Base-by-base conservation (phyloP, 2,797 vertebrate genomes). In the Coranthus polyacanthus region DNA sequence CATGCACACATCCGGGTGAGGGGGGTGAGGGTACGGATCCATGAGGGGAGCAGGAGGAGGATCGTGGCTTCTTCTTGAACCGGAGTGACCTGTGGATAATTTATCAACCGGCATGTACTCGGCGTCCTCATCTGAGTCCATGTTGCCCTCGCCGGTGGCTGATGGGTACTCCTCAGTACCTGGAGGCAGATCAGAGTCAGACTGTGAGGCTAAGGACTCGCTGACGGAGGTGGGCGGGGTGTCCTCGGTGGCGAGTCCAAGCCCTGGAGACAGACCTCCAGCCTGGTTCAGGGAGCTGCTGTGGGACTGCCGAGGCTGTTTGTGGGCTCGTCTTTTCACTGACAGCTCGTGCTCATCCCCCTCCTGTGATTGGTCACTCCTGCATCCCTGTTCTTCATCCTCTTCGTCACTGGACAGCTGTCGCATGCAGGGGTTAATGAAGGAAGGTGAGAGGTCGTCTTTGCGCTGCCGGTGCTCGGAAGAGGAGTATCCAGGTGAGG, bases 1-100 rank as follows among this genome's bases (percentile, higher is more conserved):
- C 98, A 99, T 99, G 91, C 98, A 99, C 69, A 97, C 97, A 5
- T 99, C 97, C 12, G 98, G 97, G 53, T 89, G 96, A 43, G 97
- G 97, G 16, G 95, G 94, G 8, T 93, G 86, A 11, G 98, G 98
- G 36, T 65, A 90, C 3, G 96, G 96, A 83, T 99, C 98, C 85
- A 94, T 90, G 80, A 95, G 88, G 17, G 96, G 95, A 39, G 89
- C 63, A 1, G 97, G 98, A 39, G 94, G 94, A 43, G 97, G 97
- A 82, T 99, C 98, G 0, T 94, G 94, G 72, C 89, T 94, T 60
- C 77, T 91, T 37, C 93, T 93, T 24, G 92, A 88, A 60, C 89
- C 56, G 18, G 94, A 92, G 24, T 93, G 94, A 55, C 90, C 94
- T 63, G 88, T 83, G 24, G 92, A 88, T 42, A 84, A 75, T 91